Evolutionary conservation across 1,140 invertebrate genomes (phyloP), one percentile per base, ranked within the genome.

Genomic region (Lordiphosa collinella): DNA sequence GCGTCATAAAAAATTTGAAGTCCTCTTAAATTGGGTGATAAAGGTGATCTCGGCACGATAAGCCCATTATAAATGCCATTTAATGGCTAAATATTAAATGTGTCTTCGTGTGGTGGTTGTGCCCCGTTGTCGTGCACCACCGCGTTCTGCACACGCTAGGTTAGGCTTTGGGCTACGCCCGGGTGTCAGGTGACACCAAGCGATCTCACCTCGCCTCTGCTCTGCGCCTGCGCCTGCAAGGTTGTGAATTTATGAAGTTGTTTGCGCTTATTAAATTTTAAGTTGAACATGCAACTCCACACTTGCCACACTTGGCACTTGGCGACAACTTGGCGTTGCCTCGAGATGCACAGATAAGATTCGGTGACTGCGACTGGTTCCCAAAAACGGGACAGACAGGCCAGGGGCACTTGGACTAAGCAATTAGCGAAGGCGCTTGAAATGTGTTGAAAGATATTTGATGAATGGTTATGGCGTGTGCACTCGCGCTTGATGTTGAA

Each of bases 61-160:
- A 85, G 80, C n/a, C 69, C 66, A 85, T 85, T 85, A 85, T 74
- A 85, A 85, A 79, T 74, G 73, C 70, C 62, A 84, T 84, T 85
- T 85, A 79, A 76, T 84, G 73, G 65, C 54, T 73, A 85, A 79
- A 85, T 85, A 84, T 85, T 85, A 85, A 79, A 85, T 85, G 72
- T 79, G 62, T 85, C 82, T 76, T 82, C 66, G 58, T 82, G 72
- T 70, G 61, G 66, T 69, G 61, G 66, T 69, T 16, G 16, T 14
- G 25, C n/a, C 49, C 37, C 35, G 57, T 36, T 54, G 76, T 75
- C 52, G 47, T 69, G 69, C 56, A 35, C 13, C 44, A 35, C 29
- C 51, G 31, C 49, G 44, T 22, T 31, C 35, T 18, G 36, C 37
- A 34, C 46, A 46, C 40, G 44, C 59, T 41, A 37, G 14, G 40